phyloP scores from a whole-genome alignment of 2,888 invertebrate genomes.

The Clitarchus hookeri region DNA sequence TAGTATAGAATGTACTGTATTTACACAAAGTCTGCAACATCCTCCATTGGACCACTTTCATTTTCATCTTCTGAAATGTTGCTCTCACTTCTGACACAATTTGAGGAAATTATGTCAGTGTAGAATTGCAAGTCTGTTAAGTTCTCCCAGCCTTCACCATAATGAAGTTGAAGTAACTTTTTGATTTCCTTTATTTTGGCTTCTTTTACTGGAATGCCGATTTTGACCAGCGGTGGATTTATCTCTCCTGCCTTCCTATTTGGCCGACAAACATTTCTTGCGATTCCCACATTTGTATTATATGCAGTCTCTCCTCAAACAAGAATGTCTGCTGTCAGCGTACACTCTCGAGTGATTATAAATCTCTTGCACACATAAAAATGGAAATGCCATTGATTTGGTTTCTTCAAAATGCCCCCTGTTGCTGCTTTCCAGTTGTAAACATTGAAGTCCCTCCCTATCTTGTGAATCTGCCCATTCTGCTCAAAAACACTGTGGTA shows the following conservation, averaged over 20 bases:
- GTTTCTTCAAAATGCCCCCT: slow-evolving; percentile 15
- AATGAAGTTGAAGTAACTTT: too few species aligned
- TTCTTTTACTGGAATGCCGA: too few species aligned
- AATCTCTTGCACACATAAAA: slow-evolving; percentile 4
- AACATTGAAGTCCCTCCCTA: slow-evolving; percentile 3
- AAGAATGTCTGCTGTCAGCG: not conserved
- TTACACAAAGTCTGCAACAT: too few species aligned
- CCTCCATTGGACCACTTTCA: too few species aligned
- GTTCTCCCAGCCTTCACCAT: too few species aligned
- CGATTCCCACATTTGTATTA: not conserved
- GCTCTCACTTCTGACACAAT: too few species aligned
- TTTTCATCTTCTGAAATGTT: too few species aligned
- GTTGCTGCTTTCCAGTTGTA: not conserved
- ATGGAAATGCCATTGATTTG: slow-evolving; percentile 10
- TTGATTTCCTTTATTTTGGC: too few species aligned
- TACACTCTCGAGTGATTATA: not conserved
- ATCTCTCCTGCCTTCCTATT: not conserved
- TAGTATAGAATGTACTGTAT: too few species aligned
- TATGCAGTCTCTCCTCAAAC: not conserved
- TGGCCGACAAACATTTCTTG: not conserved
- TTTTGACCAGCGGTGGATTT: too few species aligned
- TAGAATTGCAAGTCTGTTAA: too few species aligned
- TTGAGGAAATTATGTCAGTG: too few species aligned
- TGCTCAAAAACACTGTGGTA: not conserved
- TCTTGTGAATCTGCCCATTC: not conserved